Percentiles rank a stretch among this genome's conserved stretches.
These are phyloP conservation scores for Drosophila kambysellisi DNA, from an alignment of 2,888 invertebrate genomes.

Conservation along the genomic window DNA sequence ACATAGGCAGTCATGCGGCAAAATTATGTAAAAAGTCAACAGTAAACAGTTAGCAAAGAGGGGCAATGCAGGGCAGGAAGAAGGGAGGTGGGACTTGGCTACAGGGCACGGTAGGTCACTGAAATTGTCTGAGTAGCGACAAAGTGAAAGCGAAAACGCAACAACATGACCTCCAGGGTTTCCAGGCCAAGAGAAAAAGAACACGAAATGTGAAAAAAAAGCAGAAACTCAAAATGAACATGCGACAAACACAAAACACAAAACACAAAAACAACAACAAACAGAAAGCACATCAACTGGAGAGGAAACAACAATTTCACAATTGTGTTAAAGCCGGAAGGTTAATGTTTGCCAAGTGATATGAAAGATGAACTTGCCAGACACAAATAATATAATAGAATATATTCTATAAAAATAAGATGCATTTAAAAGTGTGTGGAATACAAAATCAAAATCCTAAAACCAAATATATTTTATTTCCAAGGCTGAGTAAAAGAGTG, in stretches of 20 bases:
- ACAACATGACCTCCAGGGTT: constrained; percentile 68
- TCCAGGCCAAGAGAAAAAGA: constrained; percentile 33
- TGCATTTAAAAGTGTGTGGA: not conserved
- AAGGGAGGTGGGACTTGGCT: not conserved
- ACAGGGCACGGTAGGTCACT: constrained; percentile 45
- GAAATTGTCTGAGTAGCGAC: constrained; percentile 65
- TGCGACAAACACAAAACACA: constrained; percentile 40
- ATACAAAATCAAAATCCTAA: not conserved
- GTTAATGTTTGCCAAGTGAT: not conserved
- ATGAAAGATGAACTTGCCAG: not conserved
- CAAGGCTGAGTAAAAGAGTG: not conserved
- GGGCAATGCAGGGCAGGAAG: not conserved
- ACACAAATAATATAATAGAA: too few species aligned
- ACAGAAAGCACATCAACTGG: constrained; percentile 10
- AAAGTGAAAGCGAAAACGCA: constrained; percentile 61
- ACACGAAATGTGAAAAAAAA: constrained; percentile 30
- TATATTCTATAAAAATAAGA: not conserved
- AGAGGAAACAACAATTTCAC: constrained; percentile 13
- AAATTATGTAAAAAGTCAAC: constrained; percentile 78
- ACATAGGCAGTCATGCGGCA: constrained; percentile 70
- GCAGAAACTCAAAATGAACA: constrained; percentile 72
- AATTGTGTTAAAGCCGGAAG: constrained; percentile 14
- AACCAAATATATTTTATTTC: not conserved
- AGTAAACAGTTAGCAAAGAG: constrained; percentile 46
- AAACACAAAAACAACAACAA: constrained; percentile 17